phyloP scores from a whole-genome alignment of 1,140 invertebrate species.

The Nasonia giraulti region DNA sequence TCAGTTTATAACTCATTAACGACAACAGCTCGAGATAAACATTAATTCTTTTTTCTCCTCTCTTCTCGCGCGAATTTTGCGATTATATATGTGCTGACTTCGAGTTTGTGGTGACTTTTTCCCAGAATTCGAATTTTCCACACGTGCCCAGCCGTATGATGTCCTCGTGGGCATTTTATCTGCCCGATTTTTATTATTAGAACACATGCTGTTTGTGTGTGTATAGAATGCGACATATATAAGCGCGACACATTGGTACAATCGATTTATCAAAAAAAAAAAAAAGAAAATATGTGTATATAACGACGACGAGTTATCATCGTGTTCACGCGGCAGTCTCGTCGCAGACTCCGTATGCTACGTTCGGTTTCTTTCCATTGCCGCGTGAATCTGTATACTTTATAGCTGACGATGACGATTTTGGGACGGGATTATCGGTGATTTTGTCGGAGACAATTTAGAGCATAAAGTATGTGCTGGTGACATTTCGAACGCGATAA shows the following conservation, averaged over 20 bases:
- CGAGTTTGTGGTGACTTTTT: background rate
- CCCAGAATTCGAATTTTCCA: background rate
- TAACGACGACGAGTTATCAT: slow-evolving; percentile 2
- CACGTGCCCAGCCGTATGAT: background rate
- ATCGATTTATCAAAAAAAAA: slow-evolving; percentile 3
- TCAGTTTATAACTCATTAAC: slow-evolving; percentile 9
- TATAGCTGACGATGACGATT: background rate
- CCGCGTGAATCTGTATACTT: background rate
- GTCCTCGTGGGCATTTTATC: background rate
- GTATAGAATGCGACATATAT: no score
- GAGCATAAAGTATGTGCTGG: no score
- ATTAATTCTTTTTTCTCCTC: background rate
- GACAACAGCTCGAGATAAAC: slow-evolving; percentile 15
- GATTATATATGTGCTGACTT: no score
- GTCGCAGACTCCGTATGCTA: background rate
- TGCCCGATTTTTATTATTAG: no score
- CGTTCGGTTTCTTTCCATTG: background rate
- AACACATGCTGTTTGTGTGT: no score
- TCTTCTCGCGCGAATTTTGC: no score
- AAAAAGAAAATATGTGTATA: background rate
- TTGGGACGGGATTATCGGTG: background rate
- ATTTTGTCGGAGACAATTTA: background rate
- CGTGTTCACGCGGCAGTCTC: background rate
- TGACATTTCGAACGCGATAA: background rate
- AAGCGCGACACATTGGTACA: no score